Evolutionary conservation across 2,797 vertebrate species (phyloP).

Genomic region (Pangasius sanitwongsei): DNA sequence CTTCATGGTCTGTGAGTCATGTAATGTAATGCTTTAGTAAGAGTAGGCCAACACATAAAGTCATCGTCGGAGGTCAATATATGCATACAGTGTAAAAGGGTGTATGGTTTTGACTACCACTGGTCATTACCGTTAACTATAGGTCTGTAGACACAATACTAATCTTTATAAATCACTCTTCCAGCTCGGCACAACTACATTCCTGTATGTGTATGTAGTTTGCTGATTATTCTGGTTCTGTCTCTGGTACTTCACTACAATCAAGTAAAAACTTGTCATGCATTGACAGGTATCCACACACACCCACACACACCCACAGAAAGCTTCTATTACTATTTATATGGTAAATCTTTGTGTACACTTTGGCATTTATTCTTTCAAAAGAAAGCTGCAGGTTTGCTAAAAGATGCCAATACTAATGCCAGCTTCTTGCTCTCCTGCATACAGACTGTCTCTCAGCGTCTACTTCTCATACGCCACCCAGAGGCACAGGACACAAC

Average conservation of each 20-base stretch:
- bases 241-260: neutral
- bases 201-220: neutral
- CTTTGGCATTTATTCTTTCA: neutral
- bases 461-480: neutral
- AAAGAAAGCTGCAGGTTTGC: neutral
- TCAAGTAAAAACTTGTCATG: neutral
- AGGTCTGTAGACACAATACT: neutral
- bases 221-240: constrained; percentile 19
- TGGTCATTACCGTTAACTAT: neutral
- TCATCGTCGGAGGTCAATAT: neutral
- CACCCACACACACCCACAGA: neutral
- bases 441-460: neutral
- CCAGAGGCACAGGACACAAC: neutral
- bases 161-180: neutral
- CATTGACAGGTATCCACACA: neutral
- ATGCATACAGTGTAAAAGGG: neutral
- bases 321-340: neutral
- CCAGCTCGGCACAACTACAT: neutral
- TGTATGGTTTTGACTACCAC: neutral
- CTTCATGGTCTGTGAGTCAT: neutral
- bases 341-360: neutral
- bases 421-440: neutral
- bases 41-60: neutral
- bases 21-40: neutral
- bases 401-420: neutral